phyloP scores from a whole-genome alignment of 2,888 invertebrate species.

The Chrysolina haemoptera region DNA sequence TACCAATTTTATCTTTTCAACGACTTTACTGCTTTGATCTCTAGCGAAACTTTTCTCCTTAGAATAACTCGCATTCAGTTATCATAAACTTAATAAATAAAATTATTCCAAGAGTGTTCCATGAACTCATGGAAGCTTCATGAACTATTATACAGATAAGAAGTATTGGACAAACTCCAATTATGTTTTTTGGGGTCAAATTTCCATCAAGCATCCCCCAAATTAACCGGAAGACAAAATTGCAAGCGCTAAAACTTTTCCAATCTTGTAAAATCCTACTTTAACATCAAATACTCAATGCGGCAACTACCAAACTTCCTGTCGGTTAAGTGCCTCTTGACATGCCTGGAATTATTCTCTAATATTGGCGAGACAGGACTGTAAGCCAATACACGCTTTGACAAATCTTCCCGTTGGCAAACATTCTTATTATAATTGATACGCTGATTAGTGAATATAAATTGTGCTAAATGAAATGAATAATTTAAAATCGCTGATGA shows the following conservation, averaged over 20 bases:
- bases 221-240: conserved; percentile 6
- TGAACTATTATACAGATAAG: too few relatives aligned
- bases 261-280: conserved; percentile 3
- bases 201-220: neutral
- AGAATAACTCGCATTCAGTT: too few relatives aligned
- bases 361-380: neutral
- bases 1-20: too few relatives aligned
- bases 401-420: neutral
- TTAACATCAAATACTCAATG: neutral
- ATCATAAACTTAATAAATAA: too few relatives aligned
- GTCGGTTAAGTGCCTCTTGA: conserved; percentile 35
- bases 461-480: too few relatives aligned
- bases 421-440: neutral
- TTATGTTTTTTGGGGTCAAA: neutral
- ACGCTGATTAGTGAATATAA: neutral
- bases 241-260: conserved; percentile 2
- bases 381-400: neutral
- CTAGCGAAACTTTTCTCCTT: too few relatives aligned
- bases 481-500: too few relatives aligned
- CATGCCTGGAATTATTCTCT: conserved; percentile 37
- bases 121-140: too few relatives aligned
- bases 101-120: too few relatives aligned
- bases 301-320: conserved; percentile 46
- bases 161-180: too few relatives aligned
- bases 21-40: too few relatives aligned